Evolutionary conservation across 2,113 vertebrate genomes (phyloP).

Genomic region (Aegithalos caudatus): DNA sequence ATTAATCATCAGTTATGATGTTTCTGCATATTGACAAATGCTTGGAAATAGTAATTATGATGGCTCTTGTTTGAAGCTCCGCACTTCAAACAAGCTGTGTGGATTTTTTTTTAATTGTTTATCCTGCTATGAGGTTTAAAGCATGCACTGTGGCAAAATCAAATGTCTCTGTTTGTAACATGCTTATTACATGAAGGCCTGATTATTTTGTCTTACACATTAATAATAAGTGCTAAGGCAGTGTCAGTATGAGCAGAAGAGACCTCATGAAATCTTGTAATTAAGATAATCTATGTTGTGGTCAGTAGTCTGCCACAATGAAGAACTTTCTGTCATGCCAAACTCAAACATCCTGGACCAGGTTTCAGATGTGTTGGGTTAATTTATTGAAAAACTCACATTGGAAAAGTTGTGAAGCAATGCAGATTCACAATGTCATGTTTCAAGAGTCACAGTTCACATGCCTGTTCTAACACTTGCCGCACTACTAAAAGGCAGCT

Average conservation of each 20-base stretch:
- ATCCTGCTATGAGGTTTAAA: background rate
- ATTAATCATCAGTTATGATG: background rate
- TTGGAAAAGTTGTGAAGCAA: background rate
- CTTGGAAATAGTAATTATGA: background rate
- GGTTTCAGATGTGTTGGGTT: background rate
- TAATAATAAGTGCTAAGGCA: background rate
- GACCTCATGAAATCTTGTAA: background rate
- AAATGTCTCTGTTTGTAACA: background rate
- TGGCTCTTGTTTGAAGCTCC: background rate
- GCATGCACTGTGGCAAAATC: background rate
- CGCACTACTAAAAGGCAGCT: background rate
- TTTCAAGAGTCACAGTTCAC: background rate
- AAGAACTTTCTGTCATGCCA: background rate
- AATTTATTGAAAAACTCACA: background rate
- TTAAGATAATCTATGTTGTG: background rate
- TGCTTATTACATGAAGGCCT: background rate
- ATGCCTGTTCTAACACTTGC: background rate
- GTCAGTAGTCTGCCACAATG: background rate
- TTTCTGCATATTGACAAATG: background rate
- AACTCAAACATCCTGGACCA: background rate
- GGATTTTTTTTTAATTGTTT: background rate
- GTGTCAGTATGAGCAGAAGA: background rate
- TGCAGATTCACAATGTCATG: accelerated
- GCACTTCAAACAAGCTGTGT: background rate
- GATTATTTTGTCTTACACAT: background rate